Percentiles rank a stretch among this genome's conserved stretches.
Evolutionary conservation across 2,888 invertebrate species (phyloP).

Genomic region (Standfussiana lucernea): DNA sequence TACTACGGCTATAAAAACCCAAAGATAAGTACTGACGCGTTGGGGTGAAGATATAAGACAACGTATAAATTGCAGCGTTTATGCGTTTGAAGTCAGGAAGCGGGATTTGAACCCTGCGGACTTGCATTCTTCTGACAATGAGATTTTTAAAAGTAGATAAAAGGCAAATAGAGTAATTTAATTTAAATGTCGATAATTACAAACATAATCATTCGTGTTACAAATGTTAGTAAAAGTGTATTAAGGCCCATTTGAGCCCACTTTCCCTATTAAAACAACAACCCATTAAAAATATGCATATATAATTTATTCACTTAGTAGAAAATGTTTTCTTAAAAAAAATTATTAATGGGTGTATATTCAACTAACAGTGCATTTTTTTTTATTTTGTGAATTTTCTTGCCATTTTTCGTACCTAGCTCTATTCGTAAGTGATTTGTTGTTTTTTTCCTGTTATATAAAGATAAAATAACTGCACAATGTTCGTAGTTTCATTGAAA

Average conservation of each 20-base stretch:
- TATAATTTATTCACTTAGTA: not conserved
- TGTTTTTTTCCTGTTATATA: not conserved
- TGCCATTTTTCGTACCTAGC: no score
- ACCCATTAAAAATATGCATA: not conserved
- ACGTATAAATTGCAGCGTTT: constrained; percentile 55
- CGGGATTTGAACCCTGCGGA: not conserved
- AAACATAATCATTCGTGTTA: not conserved
- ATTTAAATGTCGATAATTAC: not conserved
- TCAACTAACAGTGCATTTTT: not conserved
- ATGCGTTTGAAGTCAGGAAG: constrained; percentile 41
- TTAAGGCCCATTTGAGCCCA: not conserved
- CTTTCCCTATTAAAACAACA: not conserved
- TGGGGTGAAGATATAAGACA: constrained; percentile 56
- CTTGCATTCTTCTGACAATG: not conserved
- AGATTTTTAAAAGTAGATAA: not conserved
- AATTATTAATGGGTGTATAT: not conserved
- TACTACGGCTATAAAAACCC: constrained; percentile 68
- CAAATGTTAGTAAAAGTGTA: not conserved
- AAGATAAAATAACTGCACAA: not conserved
- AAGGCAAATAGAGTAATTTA: not conserved
- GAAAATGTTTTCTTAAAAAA: not conserved
- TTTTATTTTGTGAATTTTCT: not conserved
- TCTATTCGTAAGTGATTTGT: no score
- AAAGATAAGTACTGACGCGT: constrained; percentile 65
- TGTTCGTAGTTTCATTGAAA: not conserved